Evolutionary conservation across 2,888 invertebrate species (phyloP), one percentile per base, ranked within the genome.

Genomic region (Enoplolaimus lenunculus): DNA sequence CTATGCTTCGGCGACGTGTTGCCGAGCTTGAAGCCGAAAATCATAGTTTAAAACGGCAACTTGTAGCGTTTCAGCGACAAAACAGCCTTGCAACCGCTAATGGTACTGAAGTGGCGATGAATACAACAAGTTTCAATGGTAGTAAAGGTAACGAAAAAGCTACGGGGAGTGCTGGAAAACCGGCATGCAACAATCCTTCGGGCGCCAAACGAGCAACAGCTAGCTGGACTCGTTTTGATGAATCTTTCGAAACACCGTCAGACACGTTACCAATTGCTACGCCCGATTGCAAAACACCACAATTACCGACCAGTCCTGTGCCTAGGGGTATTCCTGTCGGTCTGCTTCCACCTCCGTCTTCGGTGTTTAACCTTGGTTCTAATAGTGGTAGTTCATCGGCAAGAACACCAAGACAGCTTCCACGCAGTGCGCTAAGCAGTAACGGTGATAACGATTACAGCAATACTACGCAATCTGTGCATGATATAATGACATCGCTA

Each of bases 1-100:
- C 88, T 82, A 80, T 88, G 3, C 86, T 93, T 70, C 90, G 93
- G 78, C 88, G 91, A 77, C 89, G 90, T 80, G 90, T 94, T 74
- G 89, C 90, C 78, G 87, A 88, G 76, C 81, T 94, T 76, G 93
- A 94, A 81, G 85, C 88, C 75, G 93, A 93, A 79, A 89, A 91
- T 81, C 87, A 87, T 74, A 85, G 88, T 60, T 89, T 92, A 81
- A 89, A 89, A 81, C 88, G 87, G 79, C 87, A 31, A 71, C 73
- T 68, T 68, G 73, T 57, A 3, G 45, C 34, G 59, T n/a, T 13
- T 62, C 34, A 68, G 28, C 68, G 68, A 7, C 45, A 21, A 13
- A 21, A 45, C 45, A 45, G 45, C 21, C n/a, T n/a, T n/a, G n/a
- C n/a, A n/a, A n/a, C n/a, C n/a, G 45, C 45, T 21, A 21, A 13